Evolutionary conservation across 2,888 invertebrate genomes (phyloP), one percentile per base, ranked within the genome.

Genomic region (Metopia argyrocephala): DNA sequence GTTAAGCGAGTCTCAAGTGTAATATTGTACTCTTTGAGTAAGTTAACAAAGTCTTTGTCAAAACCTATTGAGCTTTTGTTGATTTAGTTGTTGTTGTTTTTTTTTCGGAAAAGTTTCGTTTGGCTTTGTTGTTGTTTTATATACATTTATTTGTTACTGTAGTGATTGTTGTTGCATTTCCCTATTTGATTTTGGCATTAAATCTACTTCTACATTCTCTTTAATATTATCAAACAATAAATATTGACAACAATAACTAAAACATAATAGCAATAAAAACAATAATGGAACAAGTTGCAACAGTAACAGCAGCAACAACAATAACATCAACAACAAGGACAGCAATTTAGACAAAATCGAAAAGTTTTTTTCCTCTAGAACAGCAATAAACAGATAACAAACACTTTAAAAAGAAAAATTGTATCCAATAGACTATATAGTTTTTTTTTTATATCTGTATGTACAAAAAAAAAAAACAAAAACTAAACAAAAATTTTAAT

Each of bases 11-110:
- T 2, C 7, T 23, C 15, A 54, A 21, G 52, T 54, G 52, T 54
- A 54, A 7, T 21, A 23, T 15, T 54, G 52, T 21, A n/a, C n/a
- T n/a, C n/a, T n/a, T n/a, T n/a, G n/a, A n/a, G 23, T 54, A 23
- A 5, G 23, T 54, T 54, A 71, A 7, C 65, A 27, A 50, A 61
- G 38, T 18, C 73, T 71, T 20, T 56, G 62, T 52, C 59, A 50
- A 21, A 86, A 86, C 85, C 84, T 86, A 86, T 86, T 86, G 86
- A 86, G 85, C 82, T 83, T 38, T 38, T 31, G 21, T 70, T 52
- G 21, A 46, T 65, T 50, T 61, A 45, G 9, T 46, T 45, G 61
- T 57, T 64, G 27, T 45, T 31, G 5, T 48, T 18, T 6, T 6
- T 48, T n/a, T 48, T 18, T 48, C 6, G 15, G n/a, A 0, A 48